Conservation (phyloP, 2,113 vertebrate species). For the Sarotherodon lohbergeri region DNA sequence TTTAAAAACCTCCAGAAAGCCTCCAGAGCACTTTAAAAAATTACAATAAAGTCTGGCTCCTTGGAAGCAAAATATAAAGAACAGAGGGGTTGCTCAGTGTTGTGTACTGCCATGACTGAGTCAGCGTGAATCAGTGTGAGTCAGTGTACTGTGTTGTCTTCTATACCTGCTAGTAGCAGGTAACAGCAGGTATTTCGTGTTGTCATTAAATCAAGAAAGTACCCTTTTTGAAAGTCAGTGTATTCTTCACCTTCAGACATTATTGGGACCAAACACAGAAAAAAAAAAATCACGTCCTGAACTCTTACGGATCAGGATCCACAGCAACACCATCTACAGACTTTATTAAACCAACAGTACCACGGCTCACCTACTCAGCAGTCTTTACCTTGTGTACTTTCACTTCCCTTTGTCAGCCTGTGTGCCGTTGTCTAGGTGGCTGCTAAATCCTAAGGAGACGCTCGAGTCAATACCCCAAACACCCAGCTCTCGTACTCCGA, state of each 20-base stretch:
- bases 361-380: neutral
- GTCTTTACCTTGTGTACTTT: neutral
- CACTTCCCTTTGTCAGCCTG: slow-evolving; percentile 1
- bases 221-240: neutral
- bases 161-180: neutral
- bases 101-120: neutral
- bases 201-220: neutral
- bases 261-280: neutral
- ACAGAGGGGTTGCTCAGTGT: neutral
- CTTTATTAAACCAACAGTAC: neutral
- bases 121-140: neutral
- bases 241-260: neutral
- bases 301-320: neutral
- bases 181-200: neutral
- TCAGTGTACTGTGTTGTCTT: neutral
- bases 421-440: slow-evolving; percentile 39
- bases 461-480: slow-evolving; percentile 13
- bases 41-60: neutral
- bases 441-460: neutral
- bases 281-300: neutral
- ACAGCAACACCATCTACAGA: neutral
- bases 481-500: neutral
- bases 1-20: neutral
- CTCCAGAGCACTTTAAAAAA: neutral
- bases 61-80: neutral